A percentile compares a stretch with the other conserved stretches of the same genome.
These are phyloP conservation scores for Tadarida brasiliensis DNA, from an alignment of 2,797 vertebrate genomes.

Conservation along the genomic window DNA sequence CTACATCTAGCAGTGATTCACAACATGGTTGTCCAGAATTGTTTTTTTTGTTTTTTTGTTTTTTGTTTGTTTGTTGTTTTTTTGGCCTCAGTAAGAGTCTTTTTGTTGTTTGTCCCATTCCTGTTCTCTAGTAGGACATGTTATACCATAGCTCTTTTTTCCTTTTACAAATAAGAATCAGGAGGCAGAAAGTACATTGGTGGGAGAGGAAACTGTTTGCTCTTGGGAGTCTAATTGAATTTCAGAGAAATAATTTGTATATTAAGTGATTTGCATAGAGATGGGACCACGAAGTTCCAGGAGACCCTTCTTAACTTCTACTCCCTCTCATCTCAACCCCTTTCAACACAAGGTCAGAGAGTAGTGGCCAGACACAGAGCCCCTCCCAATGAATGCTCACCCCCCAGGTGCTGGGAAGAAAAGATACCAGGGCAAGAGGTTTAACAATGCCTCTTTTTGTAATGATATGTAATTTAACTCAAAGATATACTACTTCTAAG, in stretches of 20 bases:
- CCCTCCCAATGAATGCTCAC: not conserved
- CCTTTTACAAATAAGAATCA: constrained; percentile 2
- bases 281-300: constrained; percentile 6
- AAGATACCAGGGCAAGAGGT: constrained; percentile 21
- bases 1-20: not conserved
- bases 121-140: not conserved
- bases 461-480: constrained; percentile 35
- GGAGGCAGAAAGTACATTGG: not conserved
- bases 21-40: not conserved
- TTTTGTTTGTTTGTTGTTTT: too few species aligned
- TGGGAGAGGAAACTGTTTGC: constrained; percentile 30
- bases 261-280: constrained; percentile 58
- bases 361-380: not conserved
- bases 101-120: not conserved
- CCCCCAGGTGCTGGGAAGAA: not conserved
- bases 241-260: constrained; percentile 48
- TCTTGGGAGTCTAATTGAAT: constrained; percentile 57
- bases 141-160: not conserved
- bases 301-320: not conserved
- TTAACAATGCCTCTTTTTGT: not conserved
- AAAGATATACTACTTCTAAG: constrained; percentile 30
- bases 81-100: not conserved
- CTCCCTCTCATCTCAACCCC: not conserved
- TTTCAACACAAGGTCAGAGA: not conserved
- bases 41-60: not conserved